Base-by-base conservation (phyloP, 1,140 invertebrate genomes). In the Drosophila repletoides region DNA sequence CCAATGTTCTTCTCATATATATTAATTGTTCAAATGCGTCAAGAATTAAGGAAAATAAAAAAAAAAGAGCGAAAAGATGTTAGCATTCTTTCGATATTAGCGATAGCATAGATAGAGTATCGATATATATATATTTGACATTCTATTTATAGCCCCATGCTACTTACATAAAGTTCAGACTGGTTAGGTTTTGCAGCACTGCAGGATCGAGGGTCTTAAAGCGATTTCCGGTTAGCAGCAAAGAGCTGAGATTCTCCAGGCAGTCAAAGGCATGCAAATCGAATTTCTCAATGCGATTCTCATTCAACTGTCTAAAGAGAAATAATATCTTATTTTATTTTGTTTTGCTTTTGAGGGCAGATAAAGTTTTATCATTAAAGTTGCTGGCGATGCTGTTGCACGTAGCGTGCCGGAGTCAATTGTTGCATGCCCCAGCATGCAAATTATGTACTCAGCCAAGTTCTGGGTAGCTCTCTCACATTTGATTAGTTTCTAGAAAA, bases 161-260 rank as follows among this genome's bases (percentile, higher is more conserved):
- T 63, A 90, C 91, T 91, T 81, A 92, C 92, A 92, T 91, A 56
- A 92, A 90, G 52, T 91, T 66, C 19, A 92, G 80, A 55, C 88
- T 88, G 21, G 67, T 89, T 15, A 92, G 81, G 40, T 91, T 90
- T 40, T 88, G 71, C 5, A 92, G 89, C 5, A 92, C 77, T 22
- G 76, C 86, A 49, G 88, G 77, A 72, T 91, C 86, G 46, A 92
- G 68, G 15, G 83, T 90, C 59, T 77, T 83, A 38, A 92, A 91
- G 55, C 80, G 87, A 79, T 92, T 92, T 15, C 86, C 81, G 12
- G 75, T 88, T 36, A 90, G 24, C 5, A 84, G 65, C 31, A 90
- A 40, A 3, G 88, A 90, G 26, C 66, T 90, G 14, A 90, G 58
- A 63, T 86, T 89, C 26, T 58, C 52, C 55, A 90, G 36, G 14